These are phyloP conservation scores for Cosmopolites sordidus DNA, from an alignment of 2,888 invertebrate genomes.

Conservation along the genomic window DNA sequence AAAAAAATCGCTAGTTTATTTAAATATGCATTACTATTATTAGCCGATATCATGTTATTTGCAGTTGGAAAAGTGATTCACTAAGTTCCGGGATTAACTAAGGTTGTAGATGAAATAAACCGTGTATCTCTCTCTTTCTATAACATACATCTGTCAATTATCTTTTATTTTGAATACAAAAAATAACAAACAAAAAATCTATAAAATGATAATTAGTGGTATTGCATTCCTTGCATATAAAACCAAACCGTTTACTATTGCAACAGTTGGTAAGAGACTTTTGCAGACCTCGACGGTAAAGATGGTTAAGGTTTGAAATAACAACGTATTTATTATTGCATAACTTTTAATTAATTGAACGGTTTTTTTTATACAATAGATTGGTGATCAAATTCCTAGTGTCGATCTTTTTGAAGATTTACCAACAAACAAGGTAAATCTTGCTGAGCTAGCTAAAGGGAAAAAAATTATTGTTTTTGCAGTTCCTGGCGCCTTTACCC, in stretches of 20 bases:
- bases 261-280: background rate
- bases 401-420: slow-evolving; percentile 80
- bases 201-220: background rate
- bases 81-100: too few species aligned
- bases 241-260: background rate
- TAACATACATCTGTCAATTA: too few species aligned
- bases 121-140: too few species aligned
- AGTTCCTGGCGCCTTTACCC: slow-evolving; percentile 93
- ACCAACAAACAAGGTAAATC: slow-evolving; percentile 82
- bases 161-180: too few species aligned
- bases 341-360: background rate
- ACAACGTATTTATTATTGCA: background rate
- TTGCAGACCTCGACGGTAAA: background rate
- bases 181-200: too few species aligned
- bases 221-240: background rate
- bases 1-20: too few species aligned
- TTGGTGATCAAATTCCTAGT: slow-evolving; percentile 76
- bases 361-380: slow-evolving; percentile 59
- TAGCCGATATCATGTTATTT: too few species aligned
- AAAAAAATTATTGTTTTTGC: slow-evolving; percentile 86
- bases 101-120: too few species aligned
- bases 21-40: too few species aligned
- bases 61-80: too few species aligned
- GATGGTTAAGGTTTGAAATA: background rate
- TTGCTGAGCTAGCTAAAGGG: slow-evolving; percentile 64